A percentile compares a stretch with the other conserved stretches of the same genome.
phyloP scores from a whole-genome alignment of 1,140 invertebrate genomes.

The Lepidurus packardi region DNA sequence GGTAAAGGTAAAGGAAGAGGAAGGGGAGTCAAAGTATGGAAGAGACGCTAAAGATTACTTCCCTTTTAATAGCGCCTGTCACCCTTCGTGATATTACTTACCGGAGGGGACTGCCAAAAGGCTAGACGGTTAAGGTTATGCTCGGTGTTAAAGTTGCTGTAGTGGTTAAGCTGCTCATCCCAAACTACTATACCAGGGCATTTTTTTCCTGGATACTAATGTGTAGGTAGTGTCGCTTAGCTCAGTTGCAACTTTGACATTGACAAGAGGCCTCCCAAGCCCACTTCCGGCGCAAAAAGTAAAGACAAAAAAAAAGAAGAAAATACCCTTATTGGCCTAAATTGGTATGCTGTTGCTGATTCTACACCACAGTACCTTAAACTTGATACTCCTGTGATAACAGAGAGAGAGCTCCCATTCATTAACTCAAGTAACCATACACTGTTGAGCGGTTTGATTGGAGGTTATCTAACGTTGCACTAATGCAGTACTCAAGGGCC shows the following conservation, averaged over 20 bases:
- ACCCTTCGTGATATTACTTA: background rate
- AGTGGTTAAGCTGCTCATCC: too few relatives aligned
- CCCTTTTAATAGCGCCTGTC: conserved; percentile 14
- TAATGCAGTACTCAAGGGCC: background rate
- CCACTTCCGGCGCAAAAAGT: background rate
- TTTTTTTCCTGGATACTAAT: background rate
- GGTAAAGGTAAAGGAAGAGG: background rate
- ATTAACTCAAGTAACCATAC: conserved; percentile 1
- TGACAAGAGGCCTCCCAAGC: conserved; percentile 12
- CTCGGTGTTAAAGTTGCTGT: background rate
- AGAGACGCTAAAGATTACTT: conserved; percentile 23
- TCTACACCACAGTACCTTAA: background rate
- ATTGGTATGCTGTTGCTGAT: background rate
- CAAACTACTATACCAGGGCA: too few relatives aligned
- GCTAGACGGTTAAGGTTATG: background rate
- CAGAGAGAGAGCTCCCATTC: background rate
- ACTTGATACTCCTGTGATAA: conserved; percentile 19
- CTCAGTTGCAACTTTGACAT: background rate
- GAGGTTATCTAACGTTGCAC: background rate
- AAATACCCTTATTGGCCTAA: background rate
- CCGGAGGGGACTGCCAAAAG: background rate
- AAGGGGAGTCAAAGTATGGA: background rate
- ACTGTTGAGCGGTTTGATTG: background rate
- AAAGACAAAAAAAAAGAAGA: background rate
- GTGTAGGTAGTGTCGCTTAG: background rate